A percentile compares a stretch with the other conserved stretches of the same genome.
phyloP scores from a whole-genome alignment of 64 coral and sea anemone species.

The Hydrozoanthus tunicans region DNA sequence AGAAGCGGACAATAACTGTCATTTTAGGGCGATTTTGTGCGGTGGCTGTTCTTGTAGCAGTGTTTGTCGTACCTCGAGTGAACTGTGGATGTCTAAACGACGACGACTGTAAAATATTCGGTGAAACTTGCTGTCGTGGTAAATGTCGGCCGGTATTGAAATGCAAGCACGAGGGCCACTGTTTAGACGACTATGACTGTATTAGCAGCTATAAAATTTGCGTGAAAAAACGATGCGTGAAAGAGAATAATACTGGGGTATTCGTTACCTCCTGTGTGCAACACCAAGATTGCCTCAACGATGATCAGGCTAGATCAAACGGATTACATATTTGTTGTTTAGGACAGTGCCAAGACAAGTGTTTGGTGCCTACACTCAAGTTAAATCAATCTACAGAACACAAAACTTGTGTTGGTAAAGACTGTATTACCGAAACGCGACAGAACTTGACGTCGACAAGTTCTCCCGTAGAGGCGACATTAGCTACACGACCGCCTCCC shows the following conservation, averaged over 20 bases:
- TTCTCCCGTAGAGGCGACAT: not conserved
- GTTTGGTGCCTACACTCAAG: not conserved
- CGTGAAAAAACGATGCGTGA: constrained; percentile 23
- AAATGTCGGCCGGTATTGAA: not conserved
- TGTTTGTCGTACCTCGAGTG: not conserved
- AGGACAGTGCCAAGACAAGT: not conserved
- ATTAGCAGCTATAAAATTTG: constrained; percentile 29
- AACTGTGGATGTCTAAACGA: not conserved
- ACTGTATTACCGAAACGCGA: not conserved
- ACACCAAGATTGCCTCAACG: constrained; percentile 1
- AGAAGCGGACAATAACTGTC: constrained; percentile 36
- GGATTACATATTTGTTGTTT: constrained; percentile 53
- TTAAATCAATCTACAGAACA: not conserved
- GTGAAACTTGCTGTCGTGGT: constrained; percentile 18
- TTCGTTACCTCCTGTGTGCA: not conserved
- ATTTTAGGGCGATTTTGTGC: constrained; percentile 20
- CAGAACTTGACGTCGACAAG: not conserved
- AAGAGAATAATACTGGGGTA: not conserved
- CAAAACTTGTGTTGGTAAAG: not conserved
- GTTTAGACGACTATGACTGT: constrained; percentile 45
- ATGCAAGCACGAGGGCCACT: constrained; percentile 20
- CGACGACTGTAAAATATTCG: not conserved
- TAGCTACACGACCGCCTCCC: not conserved
- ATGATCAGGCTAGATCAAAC: not conserved
- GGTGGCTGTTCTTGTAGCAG: not conserved